phyloP scores from a whole-genome alignment of 2,113 vertebrate genomes.

The Leptosomus discolor region DNA sequence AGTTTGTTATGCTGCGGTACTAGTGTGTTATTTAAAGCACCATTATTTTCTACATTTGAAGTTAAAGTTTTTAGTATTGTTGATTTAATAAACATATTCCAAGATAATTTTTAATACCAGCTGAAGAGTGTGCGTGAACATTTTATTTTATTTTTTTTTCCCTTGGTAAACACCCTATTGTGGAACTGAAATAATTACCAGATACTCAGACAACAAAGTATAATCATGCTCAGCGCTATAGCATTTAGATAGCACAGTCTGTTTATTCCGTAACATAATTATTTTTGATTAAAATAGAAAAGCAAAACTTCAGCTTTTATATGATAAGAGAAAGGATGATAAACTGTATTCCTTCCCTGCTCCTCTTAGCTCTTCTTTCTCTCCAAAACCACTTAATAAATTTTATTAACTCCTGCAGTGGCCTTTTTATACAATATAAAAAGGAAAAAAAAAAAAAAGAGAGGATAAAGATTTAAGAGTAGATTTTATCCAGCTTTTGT shows the following conservation, averaged over 20 bases:
- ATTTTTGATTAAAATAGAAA: not conserved
- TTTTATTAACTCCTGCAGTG: not conserved
- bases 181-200: not conserved
- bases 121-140: not conserved
- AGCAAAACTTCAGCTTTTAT: not conserved
- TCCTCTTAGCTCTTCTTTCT: not conserved
- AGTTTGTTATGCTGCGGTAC: not conserved
- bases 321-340: fast-evolving
- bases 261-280: not conserved
- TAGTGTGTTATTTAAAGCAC: not conserved
- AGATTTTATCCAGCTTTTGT: not conserved
- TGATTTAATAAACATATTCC: not conserved
- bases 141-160: not conserved
- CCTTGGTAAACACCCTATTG: not conserved
- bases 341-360: not conserved
- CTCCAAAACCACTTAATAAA: not conserved
- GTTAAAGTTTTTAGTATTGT: not conserved
- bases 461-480: not conserved
- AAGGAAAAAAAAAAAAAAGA: not conserved
- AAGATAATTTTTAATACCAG: not conserved
- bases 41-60: not conserved
- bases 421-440: not conserved
- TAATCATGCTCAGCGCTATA: not conserved
- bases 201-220: not conserved
- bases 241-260: not conserved